Base-by-base conservation (phyloP, 2,113 vertebrate genomes). In the Tachuris rubrigastra region DNA sequence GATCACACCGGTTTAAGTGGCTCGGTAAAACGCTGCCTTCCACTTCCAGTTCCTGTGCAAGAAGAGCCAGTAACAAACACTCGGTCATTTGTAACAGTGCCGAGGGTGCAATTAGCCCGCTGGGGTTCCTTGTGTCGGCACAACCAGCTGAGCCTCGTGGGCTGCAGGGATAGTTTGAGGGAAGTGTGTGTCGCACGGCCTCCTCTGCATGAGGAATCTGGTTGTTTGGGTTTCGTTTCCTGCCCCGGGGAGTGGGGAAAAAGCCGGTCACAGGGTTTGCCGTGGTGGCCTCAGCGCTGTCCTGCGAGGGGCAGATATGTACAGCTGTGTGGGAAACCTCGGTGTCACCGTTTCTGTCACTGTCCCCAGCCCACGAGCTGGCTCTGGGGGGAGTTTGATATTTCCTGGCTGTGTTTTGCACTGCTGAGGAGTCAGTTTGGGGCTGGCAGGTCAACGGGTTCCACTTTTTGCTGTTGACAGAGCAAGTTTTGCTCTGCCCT, bases 271-370 rank as follows among this genome's bases (percentile, higher is more conserved):
- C 10, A 37, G 68, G 74, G 7, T 93, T 74, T 80, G 2, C 55
- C 28, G 0, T n/a, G 71, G 10, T 75, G 86, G 27, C 60, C 41
- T 66, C 55, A 55, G 17, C 8, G 4, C 19, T 52, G 2, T n/a
- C 13, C 73, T 12, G 10, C 2, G 0, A 1, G 10, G 25, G 1
- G 1, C 37, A 33, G 35, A 12, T 14, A 16, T n/a, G 33, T 20
- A 25, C 37, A 81, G 65, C 20, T 60, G 35, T 16, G 18, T 71
- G 88, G 86, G 60, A 86, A 84, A 33, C 41, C 37, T 60, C 31
- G 33, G 8, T 83, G 91, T 63, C 78, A 21, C 53, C 41, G 6
- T 71, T 37, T 35, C 47, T 94, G 2, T 49, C 19, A 12, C 55
- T 63, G 92, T 39, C 46, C 31, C 18, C 12, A 21, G 21, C 42